These are phyloP conservation scores for Propithecus deckenii DNA, from an alignment of 2,797 vertebrate species.

Conservation along the genomic window DNA sequence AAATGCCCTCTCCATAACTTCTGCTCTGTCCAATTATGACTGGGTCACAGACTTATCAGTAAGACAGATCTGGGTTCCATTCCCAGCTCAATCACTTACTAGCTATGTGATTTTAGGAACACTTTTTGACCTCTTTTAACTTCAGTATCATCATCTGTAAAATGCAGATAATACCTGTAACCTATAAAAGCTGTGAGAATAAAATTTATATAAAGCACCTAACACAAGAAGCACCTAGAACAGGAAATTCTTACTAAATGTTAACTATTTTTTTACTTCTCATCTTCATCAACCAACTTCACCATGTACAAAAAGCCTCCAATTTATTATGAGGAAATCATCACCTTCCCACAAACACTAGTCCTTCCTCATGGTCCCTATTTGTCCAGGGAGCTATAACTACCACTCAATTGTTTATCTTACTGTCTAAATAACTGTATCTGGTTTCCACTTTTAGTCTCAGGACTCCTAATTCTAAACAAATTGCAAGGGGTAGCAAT, in stretches of 20 bases:
- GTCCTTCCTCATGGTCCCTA: neutral
- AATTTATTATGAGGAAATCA: neutral
- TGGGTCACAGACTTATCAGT: neutral
- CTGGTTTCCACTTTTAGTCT: neutral
- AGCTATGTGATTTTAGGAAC: neutral
- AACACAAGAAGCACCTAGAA: neutral
- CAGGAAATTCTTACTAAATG: neutral
- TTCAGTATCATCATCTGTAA: neutral
- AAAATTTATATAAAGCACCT: neutral
- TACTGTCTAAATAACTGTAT: neutral
- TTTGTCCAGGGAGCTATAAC: neutral
- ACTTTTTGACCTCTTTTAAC: neutral
- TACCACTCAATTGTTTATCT: neutral
- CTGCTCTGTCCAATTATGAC: neutral
- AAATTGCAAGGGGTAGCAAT: neutral
- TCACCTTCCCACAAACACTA: neutral
- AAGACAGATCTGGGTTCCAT: neutral
- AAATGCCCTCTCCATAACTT: neutral
- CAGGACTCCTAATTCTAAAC: neutral
- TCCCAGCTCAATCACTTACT: neutral
- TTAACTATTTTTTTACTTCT: neutral
- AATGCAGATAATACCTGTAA: neutral
- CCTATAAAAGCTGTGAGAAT: neutral
- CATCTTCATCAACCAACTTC: neutral
- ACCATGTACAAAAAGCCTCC: neutral